Evolutionary conservation across 1,140 invertebrate genomes (phyloP), one percentile per base, ranked within the genome.

Genomic region (Bombus superbus): DNA sequence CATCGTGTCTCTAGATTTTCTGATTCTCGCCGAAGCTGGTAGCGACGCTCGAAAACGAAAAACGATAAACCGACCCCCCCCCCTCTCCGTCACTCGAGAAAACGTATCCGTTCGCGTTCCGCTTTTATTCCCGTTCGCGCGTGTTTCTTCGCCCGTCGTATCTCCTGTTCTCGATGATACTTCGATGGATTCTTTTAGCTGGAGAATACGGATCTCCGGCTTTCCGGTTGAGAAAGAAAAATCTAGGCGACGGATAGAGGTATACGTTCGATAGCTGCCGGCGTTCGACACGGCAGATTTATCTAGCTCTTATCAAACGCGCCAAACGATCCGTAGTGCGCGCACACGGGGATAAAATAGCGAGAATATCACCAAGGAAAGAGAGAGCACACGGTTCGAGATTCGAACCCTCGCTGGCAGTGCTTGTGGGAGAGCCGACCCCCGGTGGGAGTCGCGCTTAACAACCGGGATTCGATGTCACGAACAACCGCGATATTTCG

Each of bases 371-470:
- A 53, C 44, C 62, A 85, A 75, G 62, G 80, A 59, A 32, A 38
- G 64, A n/a, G 62, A 78, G 57, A 78, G 66, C 64, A 81, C 47
- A 40, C 40, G 74, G 28, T 83, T 81, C 62, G 81, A 53, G 81
- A 86, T 74, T 81, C 73, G 73, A 81, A 87, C n/a, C 72, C 68
- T 88, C 64, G 10, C 44, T 74, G 87, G 59, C 86, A 85, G 78
- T 89, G 88, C 59, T 86, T 53, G 25, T 59, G 59, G 44, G 40
- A 89, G 40, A 76, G 44, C 25, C 25, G 47, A 69, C 44, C 18
- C n/a, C 11, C 59, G 13, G 5, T 6, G 62, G 68, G 22, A 32
- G 69, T 77, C 59, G 71, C 71, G 32, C 71, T 87, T 32, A 57
- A 85, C 72, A 77, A 66, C 73, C 57, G 47, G 32, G 77, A 64